Percentiles rank a stretch among this genome's conserved stretches.
phyloP scores from a whole-genome alignment of 1,140 invertebrate genomes.

The Pseudomyrmex concolor region DNA sequence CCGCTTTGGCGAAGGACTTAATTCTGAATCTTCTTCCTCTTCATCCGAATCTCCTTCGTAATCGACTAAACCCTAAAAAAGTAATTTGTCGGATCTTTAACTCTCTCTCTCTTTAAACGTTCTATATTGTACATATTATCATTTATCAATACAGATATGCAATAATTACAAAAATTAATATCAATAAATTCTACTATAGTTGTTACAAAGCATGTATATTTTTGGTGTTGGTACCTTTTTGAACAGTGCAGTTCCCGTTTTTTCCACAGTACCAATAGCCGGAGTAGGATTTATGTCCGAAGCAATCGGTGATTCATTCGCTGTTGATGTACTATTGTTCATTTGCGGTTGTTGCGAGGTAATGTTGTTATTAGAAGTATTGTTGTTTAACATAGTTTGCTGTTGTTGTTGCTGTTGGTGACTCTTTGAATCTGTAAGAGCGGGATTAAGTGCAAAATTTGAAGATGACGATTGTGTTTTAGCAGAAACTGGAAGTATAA shows the following conservation, averaged over 20 bases:
- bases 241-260: slow-evolving; percentile 85
- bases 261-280: slow-evolving; percentile 79
- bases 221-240: slow-evolving; percentile 86
- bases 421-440: slow-evolving; percentile 78
- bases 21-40: slow-evolving; percentile 93
- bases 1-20: slow-evolving; percentile 86
- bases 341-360: slow-evolving; percentile 79
- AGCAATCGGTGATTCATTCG: slow-evolving; percentile 79
- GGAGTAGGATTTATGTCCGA: slow-evolving; percentile 83
- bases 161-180: too few relatives aligned
- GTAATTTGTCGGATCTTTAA: slow-evolving; percentile 27
- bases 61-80: slow-evolving; percentile 94
- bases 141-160: too few relatives aligned
- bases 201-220: slow-evolving; percentile 12
- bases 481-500: slow-evolving; percentile 78
- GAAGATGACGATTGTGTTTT: slow-evolving; percentile 83
- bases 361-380: slow-evolving; percentile 81
- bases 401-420: slow-evolving; percentile 81
- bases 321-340: slow-evolving; percentile 81
- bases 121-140: too few relatives aligned
- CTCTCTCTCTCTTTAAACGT: not conserved
- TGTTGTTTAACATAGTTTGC: slow-evolving; percentile 84
- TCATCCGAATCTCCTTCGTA: slow-evolving; percentile 98
- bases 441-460: slow-evolving; percentile 81
- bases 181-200: not conserved